These are phyloP conservation scores for Illadopsis cleaveri DNA, from an alignment of 2,113 vertebrate species.

Conservation along the genomic window DNA sequence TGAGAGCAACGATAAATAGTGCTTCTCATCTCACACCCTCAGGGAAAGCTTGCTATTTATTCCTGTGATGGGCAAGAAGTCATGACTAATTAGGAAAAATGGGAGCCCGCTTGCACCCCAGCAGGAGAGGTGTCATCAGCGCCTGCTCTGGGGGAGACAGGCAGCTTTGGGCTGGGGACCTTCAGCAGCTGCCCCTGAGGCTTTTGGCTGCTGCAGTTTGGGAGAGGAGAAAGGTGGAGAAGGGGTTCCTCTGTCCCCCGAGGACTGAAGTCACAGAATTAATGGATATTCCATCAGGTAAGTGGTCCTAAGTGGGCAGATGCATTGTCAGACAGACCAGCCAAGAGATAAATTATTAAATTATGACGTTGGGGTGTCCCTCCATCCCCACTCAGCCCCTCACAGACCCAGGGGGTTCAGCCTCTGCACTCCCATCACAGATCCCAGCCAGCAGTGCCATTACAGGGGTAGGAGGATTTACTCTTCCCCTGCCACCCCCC, in stretches of 20 bases:
- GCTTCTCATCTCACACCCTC: constrained; percentile 72
- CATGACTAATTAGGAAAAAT: constrained; percentile 80
- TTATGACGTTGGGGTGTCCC: rapidly evolving
- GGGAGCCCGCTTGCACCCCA: constrained; percentile 45
- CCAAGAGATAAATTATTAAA: background rate
- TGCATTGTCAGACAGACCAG: rapidly evolving
- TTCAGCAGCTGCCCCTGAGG: background rate
- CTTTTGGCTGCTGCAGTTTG: rapidly evolving
- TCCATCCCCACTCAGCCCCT: background rate
- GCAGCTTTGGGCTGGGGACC: rapidly evolving
- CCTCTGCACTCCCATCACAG: background rate
- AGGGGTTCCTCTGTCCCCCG: rapidly evolving
- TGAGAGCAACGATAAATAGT: constrained; percentile 76
- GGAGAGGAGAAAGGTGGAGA: background rate
- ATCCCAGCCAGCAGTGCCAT: background rate
- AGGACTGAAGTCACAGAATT: rapidly evolving
- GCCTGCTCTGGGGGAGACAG: background rate
- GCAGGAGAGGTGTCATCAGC: background rate
- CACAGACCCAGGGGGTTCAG: background rate
- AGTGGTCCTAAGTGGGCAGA: rapidly evolving
- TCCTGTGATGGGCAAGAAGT: constrained; percentile 77
- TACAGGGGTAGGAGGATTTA: background rate
- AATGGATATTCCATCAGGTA: rapidly evolving
- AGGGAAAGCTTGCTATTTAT: constrained; percentile 79
- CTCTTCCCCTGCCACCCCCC: background rate